Evolutionary conservation across 2,797 vertebrate genomes (phyloP).

Genomic region (Sitta carolinensis): DNA sequence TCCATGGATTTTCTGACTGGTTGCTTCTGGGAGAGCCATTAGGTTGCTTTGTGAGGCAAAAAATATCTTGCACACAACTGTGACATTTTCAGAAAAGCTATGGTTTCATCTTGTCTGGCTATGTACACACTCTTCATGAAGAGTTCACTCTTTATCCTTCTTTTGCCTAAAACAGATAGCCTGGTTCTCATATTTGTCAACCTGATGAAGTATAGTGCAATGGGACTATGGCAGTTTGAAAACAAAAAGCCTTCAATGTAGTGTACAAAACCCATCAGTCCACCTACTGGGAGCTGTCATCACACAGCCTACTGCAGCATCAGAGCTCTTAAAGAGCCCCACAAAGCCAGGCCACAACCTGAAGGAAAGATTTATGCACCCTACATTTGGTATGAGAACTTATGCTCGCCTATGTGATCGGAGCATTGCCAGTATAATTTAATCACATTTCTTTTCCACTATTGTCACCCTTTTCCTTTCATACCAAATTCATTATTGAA

Average conservation of each 20-base stretch:
- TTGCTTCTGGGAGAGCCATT: background rate
- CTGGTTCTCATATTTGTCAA: constrained; percentile 43
- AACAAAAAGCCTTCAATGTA: constrained; percentile 51
- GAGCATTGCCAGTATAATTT: constrained; percentile 11
- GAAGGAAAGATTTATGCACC: constrained; percentile 46
- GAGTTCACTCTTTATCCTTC: constrained; percentile 49
- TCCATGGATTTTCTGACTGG: background rate
- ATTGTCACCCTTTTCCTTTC: constrained; percentile 31
- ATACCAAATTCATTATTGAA: constrained; percentile 40
- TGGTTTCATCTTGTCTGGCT: constrained; percentile 29
- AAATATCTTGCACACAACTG: background rate
- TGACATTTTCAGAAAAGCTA: background rate
- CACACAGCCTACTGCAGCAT: constrained; percentile 36
- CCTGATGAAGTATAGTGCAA: constrained; percentile 33
- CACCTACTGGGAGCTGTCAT: constrained; percentile 24
- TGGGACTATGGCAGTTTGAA: constrained; percentile 55
- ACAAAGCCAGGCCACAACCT: constrained; percentile 35
- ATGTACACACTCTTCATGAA: background rate
- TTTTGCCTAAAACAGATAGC: constrained; percentile 57
- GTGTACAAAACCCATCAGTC: constrained; percentile 47
- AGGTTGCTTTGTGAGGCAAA: background rate
- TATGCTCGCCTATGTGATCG: background rate
- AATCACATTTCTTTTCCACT: constrained; percentile 24
- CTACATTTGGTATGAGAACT: constrained; percentile 36
- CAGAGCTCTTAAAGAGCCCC: constrained; percentile 47